Percentiles rank a stretch among this genome's conserved stretches.
Conservation (phyloP, 1,140 invertebrate genomes). For the Oppia nitens region DNA sequence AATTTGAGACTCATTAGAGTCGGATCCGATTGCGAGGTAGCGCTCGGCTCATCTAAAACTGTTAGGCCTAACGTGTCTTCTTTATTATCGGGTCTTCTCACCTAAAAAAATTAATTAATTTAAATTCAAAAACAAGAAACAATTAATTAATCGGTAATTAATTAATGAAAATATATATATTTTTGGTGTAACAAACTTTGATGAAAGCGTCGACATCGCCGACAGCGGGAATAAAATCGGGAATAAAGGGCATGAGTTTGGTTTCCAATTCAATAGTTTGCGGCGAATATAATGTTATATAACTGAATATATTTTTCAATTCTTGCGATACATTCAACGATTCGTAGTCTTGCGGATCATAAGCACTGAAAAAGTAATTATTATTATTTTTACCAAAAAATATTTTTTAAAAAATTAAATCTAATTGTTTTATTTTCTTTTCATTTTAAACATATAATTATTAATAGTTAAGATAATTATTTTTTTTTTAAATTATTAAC, state of each 20-base stretch:
- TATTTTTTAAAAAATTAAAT: no score
- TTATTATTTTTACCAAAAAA: no score
- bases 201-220: conserved; percentile 96
- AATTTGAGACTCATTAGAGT: conserved; percentile 82
- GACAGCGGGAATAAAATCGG: conserved; percentile 90
- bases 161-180: not conserved
- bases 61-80: conserved; percentile 56
- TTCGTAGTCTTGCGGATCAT: conserved; percentile 68
- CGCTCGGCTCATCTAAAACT: conserved; percentile 83
- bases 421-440: no score
- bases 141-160: not conserved
- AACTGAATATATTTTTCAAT: conserved; percentile 79
- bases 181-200: no score
- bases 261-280: conserved; percentile 76
- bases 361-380: conserved; percentile 43
- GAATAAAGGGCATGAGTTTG: conserved; percentile 82
- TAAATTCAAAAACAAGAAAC: not conserved
- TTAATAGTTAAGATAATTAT: no score
- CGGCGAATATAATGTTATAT: conserved; percentile 76
- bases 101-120: conserved; percentile 25
- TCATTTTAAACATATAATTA: no score
- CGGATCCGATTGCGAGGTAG: conserved; percentile 74
- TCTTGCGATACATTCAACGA: conserved; percentile 62
- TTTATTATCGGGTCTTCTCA: conserved; percentile 56
- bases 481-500: no score